phyloP scores from a whole-genome alignment of 2,113 vertebrate genomes.

The Coregonus clupeaformis region DNA sequence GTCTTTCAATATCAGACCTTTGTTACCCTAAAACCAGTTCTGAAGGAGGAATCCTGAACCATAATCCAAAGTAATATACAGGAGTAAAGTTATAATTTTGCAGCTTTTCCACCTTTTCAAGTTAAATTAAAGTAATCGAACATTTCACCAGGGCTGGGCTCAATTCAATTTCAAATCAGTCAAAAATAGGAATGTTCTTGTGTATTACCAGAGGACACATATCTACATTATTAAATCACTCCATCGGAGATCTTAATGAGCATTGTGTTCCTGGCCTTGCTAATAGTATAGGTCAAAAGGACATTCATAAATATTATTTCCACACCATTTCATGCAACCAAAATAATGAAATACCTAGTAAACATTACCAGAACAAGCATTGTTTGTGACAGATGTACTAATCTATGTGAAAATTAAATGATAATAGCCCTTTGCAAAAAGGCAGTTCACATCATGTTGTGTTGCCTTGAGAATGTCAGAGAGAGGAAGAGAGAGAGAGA shows the following conservation, averaged over 20 bases:
- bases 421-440: conserved; percentile 70
- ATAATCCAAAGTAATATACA: not conserved
- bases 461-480: conserved; percentile 48
- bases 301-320: no score
- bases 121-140: no score
- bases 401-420: conserved; percentile 24
- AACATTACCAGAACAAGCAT: conserved; percentile 33
- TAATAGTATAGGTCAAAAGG: not conserved
- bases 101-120: not conserved
- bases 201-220: not conserved
- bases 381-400: conserved; percentile 25
- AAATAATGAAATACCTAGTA: not conserved
- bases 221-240: not conserved
- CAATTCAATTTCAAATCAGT: no score
- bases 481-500: not conserved
- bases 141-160: no score
- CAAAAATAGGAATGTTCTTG: not conserved
- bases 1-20: conserved; percentile 4
- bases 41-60: not conserved
- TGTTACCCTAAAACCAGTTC: no score
- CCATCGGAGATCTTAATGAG: not conserved
- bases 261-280: not conserved
- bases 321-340: conserved; percentile 29
- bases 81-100: not conserved
- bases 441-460: conserved; percentile 51